Percentiles rank a stretch among this genome's conserved stretches.
Conservation (phyloP, 2,113 vertebrate species). For the Urocitellus parryii region DNA sequence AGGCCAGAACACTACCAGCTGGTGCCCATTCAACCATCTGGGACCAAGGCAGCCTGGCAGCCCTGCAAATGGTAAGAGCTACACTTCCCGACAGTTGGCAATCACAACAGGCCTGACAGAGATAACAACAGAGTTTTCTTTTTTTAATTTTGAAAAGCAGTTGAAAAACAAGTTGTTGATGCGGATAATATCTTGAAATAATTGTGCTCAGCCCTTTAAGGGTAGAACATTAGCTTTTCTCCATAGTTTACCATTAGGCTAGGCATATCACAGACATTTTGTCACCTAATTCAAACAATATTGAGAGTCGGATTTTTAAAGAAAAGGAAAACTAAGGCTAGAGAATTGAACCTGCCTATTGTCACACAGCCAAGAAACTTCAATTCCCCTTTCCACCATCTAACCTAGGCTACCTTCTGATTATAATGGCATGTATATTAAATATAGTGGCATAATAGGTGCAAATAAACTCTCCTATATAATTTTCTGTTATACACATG, state of each 20-base stretch:
- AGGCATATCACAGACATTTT: neutral
- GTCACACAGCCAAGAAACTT: neutral
- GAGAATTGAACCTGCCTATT: neutral
- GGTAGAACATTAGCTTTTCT: slow-evolving; percentile 35
- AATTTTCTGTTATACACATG: slow-evolving; percentile 22
- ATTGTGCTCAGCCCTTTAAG: neutral
- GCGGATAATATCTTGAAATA: slow-evolving; percentile 26
- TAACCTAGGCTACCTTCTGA: neutral
- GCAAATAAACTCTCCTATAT: neutral
- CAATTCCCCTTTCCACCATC: neutral
- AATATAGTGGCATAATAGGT: neutral
- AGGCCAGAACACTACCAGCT: neutral
- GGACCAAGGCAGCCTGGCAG: neutral
- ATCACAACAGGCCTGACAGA: neutral
- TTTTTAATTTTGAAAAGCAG: slow-evolving; percentile 37
- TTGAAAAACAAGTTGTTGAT: neutral
- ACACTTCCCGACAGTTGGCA: neutral
- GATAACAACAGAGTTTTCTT: neutral
- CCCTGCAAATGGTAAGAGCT: neutral
- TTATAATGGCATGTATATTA: neutral
- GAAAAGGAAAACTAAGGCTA: slow-evolving; percentile 36
- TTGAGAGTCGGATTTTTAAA: slow-evolving; percentile 6
- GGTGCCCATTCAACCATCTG: neutral
- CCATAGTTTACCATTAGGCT: neutral
- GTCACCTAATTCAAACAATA: slow-evolving; percentile 7